Evolutionary conservation across 2,888 invertebrate species (phyloP).

Genomic region (Nasonia oneida): DNA sequence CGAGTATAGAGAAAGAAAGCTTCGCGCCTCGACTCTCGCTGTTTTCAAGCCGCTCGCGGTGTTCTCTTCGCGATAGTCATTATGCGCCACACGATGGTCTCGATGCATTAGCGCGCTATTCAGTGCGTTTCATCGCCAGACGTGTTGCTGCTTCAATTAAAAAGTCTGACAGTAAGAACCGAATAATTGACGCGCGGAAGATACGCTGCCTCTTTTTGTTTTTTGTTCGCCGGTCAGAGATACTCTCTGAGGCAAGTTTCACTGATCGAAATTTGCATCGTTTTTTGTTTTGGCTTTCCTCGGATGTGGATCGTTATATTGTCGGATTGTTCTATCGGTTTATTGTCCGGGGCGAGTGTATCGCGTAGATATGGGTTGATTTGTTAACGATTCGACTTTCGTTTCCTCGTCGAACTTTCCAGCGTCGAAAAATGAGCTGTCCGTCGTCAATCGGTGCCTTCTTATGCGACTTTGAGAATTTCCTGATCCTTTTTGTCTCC

Average conservation of each 20-base stretch:
- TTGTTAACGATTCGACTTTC: not conserved
- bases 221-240: not conserved
- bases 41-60: not conserved
- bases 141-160: slow-evolving; percentile 31
- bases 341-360: not conserved
- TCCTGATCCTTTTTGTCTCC: slow-evolving; percentile 21
- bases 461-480: not conserved
- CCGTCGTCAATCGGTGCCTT: not conserved
- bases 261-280: slow-evolving; percentile 27
- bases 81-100: not conserved
- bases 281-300: slow-evolving; percentile 21
- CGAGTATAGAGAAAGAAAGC: slow-evolving; percentile 16
- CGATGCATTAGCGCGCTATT: slow-evolving; percentile 38
- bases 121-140: slow-evolving; percentile 41
- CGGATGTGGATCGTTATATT: not conserved
- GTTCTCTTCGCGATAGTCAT: slow-evolving; percentile 1
- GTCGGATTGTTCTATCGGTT: not conserved
- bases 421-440: too few species aligned
- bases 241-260: not conserved
- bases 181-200: slow-evolving; percentile 21
- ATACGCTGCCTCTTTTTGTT: not conserved
- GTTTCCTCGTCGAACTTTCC: not conserved
- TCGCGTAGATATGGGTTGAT: not conserved
- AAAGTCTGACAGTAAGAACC: slow-evolving; percentile 38
- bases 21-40: not conserved